Evolutionary conservation across 2,888 invertebrate species (phyloP).

Genomic region (Escarpia spicata): DNA sequence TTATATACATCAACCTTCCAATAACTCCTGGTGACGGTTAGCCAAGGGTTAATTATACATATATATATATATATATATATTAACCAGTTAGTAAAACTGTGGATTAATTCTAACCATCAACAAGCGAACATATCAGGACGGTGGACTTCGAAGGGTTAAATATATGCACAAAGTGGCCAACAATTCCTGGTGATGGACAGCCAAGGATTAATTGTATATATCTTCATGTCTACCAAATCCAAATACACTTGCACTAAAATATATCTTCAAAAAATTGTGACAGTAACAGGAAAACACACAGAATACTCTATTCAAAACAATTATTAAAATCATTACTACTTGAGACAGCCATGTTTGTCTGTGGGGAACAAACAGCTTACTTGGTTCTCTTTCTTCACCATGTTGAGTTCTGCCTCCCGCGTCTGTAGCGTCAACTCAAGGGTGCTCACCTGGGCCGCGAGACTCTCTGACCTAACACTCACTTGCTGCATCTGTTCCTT

Average conservation of each 20-base stretch:
- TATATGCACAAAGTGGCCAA: not conserved
- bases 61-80: not conserved
- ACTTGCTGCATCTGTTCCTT: not conserved
- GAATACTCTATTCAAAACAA: not conserved
- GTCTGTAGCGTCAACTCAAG: not conserved
- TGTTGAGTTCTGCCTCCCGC: not conserved
- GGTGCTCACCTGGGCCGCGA: not conserved
- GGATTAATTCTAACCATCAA: not conserved
- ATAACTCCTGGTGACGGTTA: slow-evolving; percentile 20
- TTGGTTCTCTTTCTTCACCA: slow-evolving; percentile 6
- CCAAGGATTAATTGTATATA: not conserved
- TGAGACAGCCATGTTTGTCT: not conserved
- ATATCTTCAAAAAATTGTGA: not conserved
- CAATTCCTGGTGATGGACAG: too few species aligned
- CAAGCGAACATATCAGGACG: not conserved
- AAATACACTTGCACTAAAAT: not conserved
- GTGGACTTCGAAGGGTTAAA: not conserved
- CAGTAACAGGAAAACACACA: not conserved
- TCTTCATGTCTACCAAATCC: not conserved
- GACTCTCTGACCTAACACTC: slow-evolving; percentile 7
- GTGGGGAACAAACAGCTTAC: not conserved
- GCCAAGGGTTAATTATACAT: not conserved
- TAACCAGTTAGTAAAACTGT: too few species aligned
- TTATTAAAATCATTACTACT: not conserved
- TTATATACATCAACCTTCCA: not conserved